Conservation (phyloP, 2,888 invertebrate genomes). For the Thymelicus acteon region DNA sequence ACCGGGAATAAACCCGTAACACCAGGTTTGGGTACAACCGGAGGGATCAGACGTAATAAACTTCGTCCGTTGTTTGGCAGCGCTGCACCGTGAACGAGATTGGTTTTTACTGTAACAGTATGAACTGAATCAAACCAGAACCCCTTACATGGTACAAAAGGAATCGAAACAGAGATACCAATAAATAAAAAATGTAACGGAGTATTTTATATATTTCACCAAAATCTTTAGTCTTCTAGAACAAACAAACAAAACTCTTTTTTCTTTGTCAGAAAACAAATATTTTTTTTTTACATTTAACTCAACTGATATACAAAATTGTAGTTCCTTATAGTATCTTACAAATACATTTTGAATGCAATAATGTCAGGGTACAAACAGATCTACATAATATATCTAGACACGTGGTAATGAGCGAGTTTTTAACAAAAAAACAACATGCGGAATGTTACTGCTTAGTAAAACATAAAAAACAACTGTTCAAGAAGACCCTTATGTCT, state of each 20-base stretch:
- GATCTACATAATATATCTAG: conserved; percentile 17
- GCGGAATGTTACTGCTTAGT: conserved; percentile 42
- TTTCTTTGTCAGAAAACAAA: conserved; percentile 34
- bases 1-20: too few species aligned
- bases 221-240: conserved; percentile 69
- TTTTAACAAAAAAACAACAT: conserved; percentile 25
- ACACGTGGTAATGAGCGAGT: conserved; percentile 11
- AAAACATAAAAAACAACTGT: conserved; percentile 43
- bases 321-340: conserved; percentile 27
- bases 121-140: too few species aligned
- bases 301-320: conserved; percentile 33
- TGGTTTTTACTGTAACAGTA: too few species aligned
- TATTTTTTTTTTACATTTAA: conserved; percentile 4
- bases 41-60: too few species aligned
- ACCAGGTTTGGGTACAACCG: too few species aligned
- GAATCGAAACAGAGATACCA: conserved; percentile 9
- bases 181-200: conserved; percentile 29
- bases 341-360: conserved; percentile 37
- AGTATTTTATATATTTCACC: conserved; percentile 63
- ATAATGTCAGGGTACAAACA: conserved; percentile 27
- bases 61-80: too few species aligned
- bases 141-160: too few species aligned
- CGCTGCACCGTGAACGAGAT: too few species aligned
- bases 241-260: conserved; percentile 49
- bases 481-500: conserved; percentile 65